These are phyloP conservation scores for Popillia japonica DNA, from an alignment of 1,140 invertebrate genomes.

Conservation along the genomic window DNA sequence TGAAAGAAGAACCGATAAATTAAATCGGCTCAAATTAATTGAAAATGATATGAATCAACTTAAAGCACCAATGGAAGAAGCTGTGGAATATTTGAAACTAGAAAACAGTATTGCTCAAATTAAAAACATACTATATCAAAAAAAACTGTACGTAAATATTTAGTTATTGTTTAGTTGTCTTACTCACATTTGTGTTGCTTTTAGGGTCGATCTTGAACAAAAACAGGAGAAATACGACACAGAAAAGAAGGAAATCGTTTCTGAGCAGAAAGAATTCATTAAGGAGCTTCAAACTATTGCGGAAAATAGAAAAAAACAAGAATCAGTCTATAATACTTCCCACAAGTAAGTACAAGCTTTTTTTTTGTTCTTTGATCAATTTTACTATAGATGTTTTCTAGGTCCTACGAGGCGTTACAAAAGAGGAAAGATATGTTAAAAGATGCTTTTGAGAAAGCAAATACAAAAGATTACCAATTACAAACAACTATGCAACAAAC, in stretches of 20 bases:
- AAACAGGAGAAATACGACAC: slow-evolving; percentile 48
- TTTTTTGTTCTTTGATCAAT: slow-evolving; percentile 5
- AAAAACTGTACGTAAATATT: slow-evolving; percentile 66
- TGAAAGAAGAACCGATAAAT: slow-evolving; percentile 84
- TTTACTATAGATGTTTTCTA: slow-evolving; percentile 51
- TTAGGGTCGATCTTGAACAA: slow-evolving; percentile 50
- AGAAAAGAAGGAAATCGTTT: slow-evolving; percentile 49
- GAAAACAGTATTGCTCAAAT: slow-evolving; percentile 78
- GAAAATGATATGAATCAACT: slow-evolving; percentile 90
- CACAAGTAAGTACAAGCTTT: not conserved
- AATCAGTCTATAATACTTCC: slow-evolving; percentile 6
- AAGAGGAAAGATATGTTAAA: slow-evolving; percentile 68
- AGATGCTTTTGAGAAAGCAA: slow-evolving; percentile 66
- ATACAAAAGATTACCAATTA: slow-evolving; percentile 69
- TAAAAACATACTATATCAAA: slow-evolving; percentile 77
- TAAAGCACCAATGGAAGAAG: slow-evolving; percentile 86
- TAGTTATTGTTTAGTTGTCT: slow-evolving; percentile 34
- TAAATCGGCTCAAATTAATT: slow-evolving; percentile 87
- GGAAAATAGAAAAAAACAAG: not conserved
- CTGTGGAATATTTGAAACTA: slow-evolving; percentile 80
- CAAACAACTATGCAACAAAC: slow-evolving; percentile 70
- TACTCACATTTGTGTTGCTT: not conserved
- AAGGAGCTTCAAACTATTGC: slow-evolving; percentile 46
- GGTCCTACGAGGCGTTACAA: slow-evolving; percentile 66
- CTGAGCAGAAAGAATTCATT: slow-evolving; percentile 53